A percentile compares a stretch with the other conserved stretches of the same genome.
These are phyloP conservation scores for Engraulis encrasicolus DNA, from an alignment of 2,113 vertebrate genomes.

Conservation along the genomic window DNA sequence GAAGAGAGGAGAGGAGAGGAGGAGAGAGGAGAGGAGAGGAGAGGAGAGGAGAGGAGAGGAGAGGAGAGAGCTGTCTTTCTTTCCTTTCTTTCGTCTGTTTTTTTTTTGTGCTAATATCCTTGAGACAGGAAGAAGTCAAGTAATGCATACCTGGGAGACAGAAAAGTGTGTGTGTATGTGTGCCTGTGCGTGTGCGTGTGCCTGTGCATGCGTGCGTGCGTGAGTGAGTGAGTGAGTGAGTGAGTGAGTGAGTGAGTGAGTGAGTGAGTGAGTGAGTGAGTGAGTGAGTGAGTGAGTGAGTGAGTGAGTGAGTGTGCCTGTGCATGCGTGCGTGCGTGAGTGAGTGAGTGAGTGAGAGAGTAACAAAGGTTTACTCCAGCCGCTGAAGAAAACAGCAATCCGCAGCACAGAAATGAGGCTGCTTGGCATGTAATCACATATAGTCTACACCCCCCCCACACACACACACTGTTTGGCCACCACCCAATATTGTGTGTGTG, in stretches of 20 bases:
- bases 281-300: not conserved
- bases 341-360: not conserved
- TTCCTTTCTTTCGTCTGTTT: constrained; percentile 40
- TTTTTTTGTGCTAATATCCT: constrained; percentile 55
- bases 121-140: constrained; percentile 42
- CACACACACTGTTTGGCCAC: too few relatives aligned
- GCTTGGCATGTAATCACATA: not conserved
- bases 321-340: not conserved
- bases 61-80: constrained; percentile 26
- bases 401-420: not conserved
- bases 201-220: not conserved
- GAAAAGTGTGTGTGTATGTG: not conserved
- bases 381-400: not conserved
- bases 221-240: not conserved
- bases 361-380: not conserved
- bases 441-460: too few relatives aligned
- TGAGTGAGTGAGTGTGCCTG: not conserved
- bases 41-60: constrained; percentile 10
- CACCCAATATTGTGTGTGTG: too few relatives aligned
- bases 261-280: not conserved
- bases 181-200: not conserved
- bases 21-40: too few relatives aligned
- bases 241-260: not conserved
- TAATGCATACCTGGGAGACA: constrained; percentile 37
- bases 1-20: too few relatives aligned